Evolutionary conservation across 1,140 invertebrate genomes (phyloP), one percentile per base, ranked within the genome.

Genomic region (Physella acuta): DNA sequence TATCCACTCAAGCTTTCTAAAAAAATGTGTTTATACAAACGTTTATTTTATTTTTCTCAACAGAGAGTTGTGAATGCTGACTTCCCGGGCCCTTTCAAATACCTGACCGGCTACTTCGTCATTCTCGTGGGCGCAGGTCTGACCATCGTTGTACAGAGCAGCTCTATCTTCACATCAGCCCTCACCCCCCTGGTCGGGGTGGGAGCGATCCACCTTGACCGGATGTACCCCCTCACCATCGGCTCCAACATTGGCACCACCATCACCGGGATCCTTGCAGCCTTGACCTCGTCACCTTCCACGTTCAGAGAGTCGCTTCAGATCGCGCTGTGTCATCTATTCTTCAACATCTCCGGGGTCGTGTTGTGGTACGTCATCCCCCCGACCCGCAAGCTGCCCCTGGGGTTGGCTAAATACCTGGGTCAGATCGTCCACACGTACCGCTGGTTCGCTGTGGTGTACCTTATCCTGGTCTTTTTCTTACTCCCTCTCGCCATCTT

Each of bases 221-320:
- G 88, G 31, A 86, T 89, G 72, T 90, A 90, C 77, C 89, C 89
- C 0, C 75, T 89, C 4, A 88, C 88, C 8, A 75, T 90, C 5
- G 89, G 89, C 3, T 86, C 88, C 3, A 90, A 90, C 76, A 84
- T 90, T 60, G 89, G 89, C 28, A 90, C 89, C 8, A 90, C 89
- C 0, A 86, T 87, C 5, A 90, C 89, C 0, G 86, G 80, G 1
- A 80, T 88, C 11, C 71, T 89, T 8, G 88, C 88, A 1, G 84
- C 88, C 0, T 79, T 89, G 24, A 84, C 88, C 0, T 82, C 86
- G 11, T 71, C 73, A 20, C 76, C 79, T 5, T 73, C 77, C 0
- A 76, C 36, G 69, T 62, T 89, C 8, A 74, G 71, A 61, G 70
- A 83, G 14, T 79, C 88, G 0, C 78, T 90, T 2, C 89, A 90